Conservation (phyloP, 2,888 invertebrate genomes). For the Pandemis heparana region DNA sequence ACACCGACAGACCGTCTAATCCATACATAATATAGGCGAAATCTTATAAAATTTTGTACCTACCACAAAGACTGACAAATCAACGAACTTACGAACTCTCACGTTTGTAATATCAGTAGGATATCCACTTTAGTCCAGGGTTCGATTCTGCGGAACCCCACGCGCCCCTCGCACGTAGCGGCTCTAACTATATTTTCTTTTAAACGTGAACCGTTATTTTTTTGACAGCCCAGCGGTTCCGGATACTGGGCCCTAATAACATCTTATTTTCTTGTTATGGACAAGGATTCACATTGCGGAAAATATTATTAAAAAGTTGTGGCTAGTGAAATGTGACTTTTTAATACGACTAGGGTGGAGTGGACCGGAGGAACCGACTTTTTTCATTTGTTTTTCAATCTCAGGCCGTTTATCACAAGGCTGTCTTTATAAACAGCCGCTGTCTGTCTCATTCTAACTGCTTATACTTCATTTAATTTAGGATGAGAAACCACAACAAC, state of each 20-base stretch:
- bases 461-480: too few relatives aligned
- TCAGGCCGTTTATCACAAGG: neutral
- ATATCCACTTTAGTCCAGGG: slow-evolving; percentile 34
- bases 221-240: slow-evolving; percentile 71
- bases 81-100: neutral
- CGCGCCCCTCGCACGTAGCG: slow-evolving; percentile 65
- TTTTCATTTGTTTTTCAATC: neutral
- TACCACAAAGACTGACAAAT: too few relatives aligned
- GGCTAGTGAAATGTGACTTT: slow-evolving; percentile 17
- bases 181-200: slow-evolving; percentile 76
- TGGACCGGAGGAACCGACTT: neutral
- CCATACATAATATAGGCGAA: too few relatives aligned
- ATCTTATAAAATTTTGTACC: too few relatives aligned
- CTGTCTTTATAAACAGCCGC: too few relatives aligned
- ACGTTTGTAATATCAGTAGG: neutral
- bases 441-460: too few relatives aligned
- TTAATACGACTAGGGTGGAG: slow-evolving; percentile 9
- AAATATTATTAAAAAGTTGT: slow-evolving; percentile 40
- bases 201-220: slow-evolving; percentile 79
- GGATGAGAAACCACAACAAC: too few relatives aligned
- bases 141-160: slow-evolving; percentile 34
- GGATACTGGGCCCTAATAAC: slow-evolving; percentile 59
- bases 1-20: too few relatives aligned
- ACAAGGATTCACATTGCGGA: slow-evolving; percentile 43
- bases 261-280: slow-evolving; percentile 60